A percentile compares a stretch with the other conserved stretches of the same genome.
Conservation (phyloP, 2,888 invertebrate species). For the Altica lythri region DNA sequence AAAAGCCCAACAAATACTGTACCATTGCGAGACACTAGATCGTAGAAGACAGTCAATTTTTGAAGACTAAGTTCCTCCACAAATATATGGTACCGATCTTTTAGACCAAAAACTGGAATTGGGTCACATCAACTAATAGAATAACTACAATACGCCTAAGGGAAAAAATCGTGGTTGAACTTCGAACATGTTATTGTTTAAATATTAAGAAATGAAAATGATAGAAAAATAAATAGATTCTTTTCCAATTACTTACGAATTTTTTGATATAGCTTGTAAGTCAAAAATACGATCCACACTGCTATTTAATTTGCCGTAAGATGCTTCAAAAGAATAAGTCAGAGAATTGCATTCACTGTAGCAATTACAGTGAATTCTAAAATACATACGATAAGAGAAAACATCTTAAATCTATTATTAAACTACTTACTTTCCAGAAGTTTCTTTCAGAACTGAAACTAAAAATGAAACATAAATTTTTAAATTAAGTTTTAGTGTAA, state of each 20-base stretch:
- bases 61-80: no score
- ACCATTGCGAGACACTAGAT: no score
- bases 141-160: no score
- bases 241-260: constrained; percentile 10
- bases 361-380: constrained; percentile 19
- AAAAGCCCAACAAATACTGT: no score
- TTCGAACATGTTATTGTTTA: neutral
- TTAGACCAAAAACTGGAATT: no score
- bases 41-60: no score
- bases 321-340: constrained; percentile 1
- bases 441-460: neutral
- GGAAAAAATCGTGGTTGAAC: no score
- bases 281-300: neutral
- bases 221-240: neutral
- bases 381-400: constrained; percentile 1
- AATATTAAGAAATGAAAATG: neutral
- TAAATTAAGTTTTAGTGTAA: neutral
- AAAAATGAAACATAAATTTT: neutral
- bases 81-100: no score
- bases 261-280: neutral
- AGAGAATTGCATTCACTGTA: constrained; percentile 16
- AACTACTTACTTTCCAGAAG: neutral
- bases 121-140: no score
- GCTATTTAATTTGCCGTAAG: constrained; percentile 2
- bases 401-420: neutral